Evolutionary conservation across 2,113 vertebrate species (phyloP), one percentile per base, ranked within the genome.

Genomic region (Felis chaus): DNA sequence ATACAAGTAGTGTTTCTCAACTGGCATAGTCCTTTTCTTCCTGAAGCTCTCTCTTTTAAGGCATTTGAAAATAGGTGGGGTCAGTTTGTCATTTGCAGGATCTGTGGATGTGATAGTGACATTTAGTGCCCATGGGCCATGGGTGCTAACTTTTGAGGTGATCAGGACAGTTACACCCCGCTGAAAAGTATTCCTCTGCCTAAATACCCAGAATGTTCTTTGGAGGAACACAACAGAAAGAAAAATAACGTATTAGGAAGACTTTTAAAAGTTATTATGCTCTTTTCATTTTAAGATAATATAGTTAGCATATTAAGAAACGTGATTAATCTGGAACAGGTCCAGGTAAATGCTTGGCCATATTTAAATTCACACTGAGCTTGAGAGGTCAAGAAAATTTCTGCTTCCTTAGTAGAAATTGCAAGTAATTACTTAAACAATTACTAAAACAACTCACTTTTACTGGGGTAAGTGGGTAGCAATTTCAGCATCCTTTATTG

Each of bases 381-480:
- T 57, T 74, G 76, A 87, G 31, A 41, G 13, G 15, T 76, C 65
- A 85, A 82, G 65, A 90, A 91, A 95, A 74, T 71, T 81, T 95
- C 33, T 87, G 29, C 29, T 94, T 94, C 31, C 31, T 73, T 94
- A 71, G 74, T 41, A 95, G 39, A 92, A 86, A 69, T 97, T 88
- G 88, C 1, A 57, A 89, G 57, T 78, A 96, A 15, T 97, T 90
- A 78, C 27, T 78, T 92, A 87, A 94, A 90, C 78, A 96, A 41
- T 91, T 92, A 91, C 53, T 89, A 86, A 89, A 95, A 85, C 71
- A 89, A 7, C 78, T 92, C 79, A 39, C 15, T 96, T 96, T 87
- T 93, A 87, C 76, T 90, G 31, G 31, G 29, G 73, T 97, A 71
- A 88, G 65, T 87, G 31, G 25, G 18, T 91, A 82, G 16, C 48